Evolutionary conservation across 2,797 vertebrate genomes (phyloP).

Genomic region (Ceyx erithaca): DNA sequence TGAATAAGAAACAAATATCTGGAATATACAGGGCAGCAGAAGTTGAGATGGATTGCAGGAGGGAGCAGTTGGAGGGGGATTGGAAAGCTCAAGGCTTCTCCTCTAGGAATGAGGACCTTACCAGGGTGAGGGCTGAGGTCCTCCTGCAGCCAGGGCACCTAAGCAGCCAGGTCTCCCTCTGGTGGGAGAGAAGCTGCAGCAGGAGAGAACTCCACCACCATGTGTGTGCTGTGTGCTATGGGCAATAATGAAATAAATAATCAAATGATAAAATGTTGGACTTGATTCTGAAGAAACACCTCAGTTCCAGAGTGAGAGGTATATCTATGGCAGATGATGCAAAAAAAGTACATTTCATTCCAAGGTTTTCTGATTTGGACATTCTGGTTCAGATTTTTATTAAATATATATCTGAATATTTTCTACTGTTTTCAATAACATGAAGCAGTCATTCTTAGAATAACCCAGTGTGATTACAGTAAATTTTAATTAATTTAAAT

Average conservation of each 20-base stretch:
- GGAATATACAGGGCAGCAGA: neutral
- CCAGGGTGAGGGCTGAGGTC: neutral
- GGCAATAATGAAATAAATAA: neutral
- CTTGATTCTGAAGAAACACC: neutral
- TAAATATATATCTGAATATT: neutral
- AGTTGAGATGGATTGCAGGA: neutral
- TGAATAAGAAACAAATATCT: neutral
- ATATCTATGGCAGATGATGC: neutral
- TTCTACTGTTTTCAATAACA: neutral
- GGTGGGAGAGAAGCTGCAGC: neutral
- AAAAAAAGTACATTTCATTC: neutral
- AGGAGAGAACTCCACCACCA: neutral
- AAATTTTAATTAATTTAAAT: neutral
- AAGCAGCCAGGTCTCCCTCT: neutral
- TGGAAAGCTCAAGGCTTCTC: neutral
- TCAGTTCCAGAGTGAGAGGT: neutral
- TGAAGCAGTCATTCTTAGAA: neutral
- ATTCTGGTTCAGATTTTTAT: neutral
- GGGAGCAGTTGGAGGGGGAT: neutral
- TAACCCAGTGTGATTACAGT: neutral
- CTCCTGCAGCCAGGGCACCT: neutral
- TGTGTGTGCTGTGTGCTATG: neutral
- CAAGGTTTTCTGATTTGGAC: neutral
- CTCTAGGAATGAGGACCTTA: neutral
- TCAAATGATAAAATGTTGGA: neutral